Percentiles rank a stretch among this genome's conserved stretches.
Conservation (phyloP, 2,888 invertebrate species). For the Cantharis flavilabris region DNA sequence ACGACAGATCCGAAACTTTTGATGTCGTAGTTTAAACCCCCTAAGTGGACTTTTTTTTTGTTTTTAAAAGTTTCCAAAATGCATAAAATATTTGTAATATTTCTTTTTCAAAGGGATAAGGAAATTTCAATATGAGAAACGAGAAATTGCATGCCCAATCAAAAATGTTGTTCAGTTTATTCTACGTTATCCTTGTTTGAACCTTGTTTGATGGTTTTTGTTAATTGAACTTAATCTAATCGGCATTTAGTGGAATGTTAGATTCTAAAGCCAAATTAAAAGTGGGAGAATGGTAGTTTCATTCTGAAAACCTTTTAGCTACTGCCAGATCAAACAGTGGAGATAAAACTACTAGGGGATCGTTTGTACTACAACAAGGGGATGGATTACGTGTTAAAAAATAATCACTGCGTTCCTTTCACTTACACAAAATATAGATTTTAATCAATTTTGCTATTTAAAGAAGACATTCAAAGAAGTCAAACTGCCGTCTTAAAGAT, state of each 20-base stretch:
- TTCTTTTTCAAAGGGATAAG: not conserved
- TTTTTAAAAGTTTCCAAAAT: not conserved
- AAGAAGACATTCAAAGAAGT: not conserved
- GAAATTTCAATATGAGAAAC: not conserved
- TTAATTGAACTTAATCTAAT: not conserved
- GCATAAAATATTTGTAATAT: not conserved
- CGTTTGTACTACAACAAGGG: not conserved
- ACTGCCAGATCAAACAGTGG: not conserved
- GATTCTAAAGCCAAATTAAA: not conserved
- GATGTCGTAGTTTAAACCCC: not conserved
- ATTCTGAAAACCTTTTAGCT: not conserved
- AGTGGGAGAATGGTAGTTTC: not conserved
- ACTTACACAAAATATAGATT: not conserved
- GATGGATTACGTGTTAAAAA: not conserved
- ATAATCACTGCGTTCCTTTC: not conserved
- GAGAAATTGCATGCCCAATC: not conserved
- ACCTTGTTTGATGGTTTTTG: not conserved
- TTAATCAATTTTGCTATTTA: not conserved
- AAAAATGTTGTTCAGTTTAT: not conserved
- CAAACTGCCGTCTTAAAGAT: not conserved
- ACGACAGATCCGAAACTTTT: not conserved
- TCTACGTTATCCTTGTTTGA: not conserved
- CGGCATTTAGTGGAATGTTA: not conserved
- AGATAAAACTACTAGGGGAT: not conserved
- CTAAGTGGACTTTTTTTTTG: not conserved